These are phyloP conservation scores for Cepphus grylle DNA, from an alignment of 2,113 vertebrate species.

Conservation along the genomic window DNA sequence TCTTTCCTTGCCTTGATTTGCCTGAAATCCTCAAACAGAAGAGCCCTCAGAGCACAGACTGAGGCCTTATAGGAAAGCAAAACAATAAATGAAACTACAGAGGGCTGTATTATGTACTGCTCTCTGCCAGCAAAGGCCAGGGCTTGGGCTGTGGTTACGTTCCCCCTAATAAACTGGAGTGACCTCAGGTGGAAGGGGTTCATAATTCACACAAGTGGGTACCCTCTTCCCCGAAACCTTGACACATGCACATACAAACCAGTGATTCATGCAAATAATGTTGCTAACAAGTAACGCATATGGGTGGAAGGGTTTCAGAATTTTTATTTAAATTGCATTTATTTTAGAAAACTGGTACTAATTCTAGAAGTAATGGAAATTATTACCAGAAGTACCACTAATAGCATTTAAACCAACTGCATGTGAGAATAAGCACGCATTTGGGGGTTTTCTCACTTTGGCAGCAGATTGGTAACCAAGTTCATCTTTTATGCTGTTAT, in stretches of 20 bases:
- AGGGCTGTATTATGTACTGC: not conserved
- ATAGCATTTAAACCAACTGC: not conserved
- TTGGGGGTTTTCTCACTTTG: not conserved
- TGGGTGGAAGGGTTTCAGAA: not conserved
- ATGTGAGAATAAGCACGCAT: not conserved
- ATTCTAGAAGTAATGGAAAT: not conserved
- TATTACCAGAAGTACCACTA: not conserved
- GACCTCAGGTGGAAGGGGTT: not conserved
- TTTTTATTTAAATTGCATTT: not conserved
- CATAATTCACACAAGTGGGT: not conserved
- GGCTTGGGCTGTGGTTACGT: too few species aligned
- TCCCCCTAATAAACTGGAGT: not conserved
- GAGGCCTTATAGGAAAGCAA: not conserved
- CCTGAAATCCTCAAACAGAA: not conserved
- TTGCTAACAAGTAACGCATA: accelerated
- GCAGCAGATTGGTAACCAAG: not conserved
- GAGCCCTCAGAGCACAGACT: not conserved
- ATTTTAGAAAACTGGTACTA: not conserved
- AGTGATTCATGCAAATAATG: accelerated
- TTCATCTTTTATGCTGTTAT: not conserved
- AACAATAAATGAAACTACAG: not conserved
- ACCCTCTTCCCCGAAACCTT: not conserved
- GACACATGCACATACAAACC: accelerated
- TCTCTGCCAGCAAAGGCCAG: not conserved
- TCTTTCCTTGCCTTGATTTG: not conserved